Evolutionary conservation across 2,888 invertebrate species (phyloP), one percentile per base, ranked within the genome.

Genomic region (Ophion ellenae): DNA sequence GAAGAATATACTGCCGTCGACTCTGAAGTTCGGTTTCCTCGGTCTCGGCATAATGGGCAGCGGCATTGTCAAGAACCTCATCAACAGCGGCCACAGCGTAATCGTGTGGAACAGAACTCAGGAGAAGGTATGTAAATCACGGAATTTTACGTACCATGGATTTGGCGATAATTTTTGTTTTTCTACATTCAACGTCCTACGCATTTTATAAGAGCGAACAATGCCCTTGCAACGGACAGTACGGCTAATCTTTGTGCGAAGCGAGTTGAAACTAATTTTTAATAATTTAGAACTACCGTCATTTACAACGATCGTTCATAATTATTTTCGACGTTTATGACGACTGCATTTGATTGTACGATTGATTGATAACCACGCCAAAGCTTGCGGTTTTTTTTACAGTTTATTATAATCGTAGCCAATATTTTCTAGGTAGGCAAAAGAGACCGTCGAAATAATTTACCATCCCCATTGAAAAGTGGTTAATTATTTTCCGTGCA

Each of bases 31-130:
- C 93, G 99, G 99, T 45, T 99, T 99, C 94, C 96, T 99, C 45
- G 99, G 99, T 0, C 95, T 99, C 53, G 99, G 99, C 81, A 98
- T 98, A 92, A 99, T 99, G 97, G 99, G 99, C 74, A 96, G 97
- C 85, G 98, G 98, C 40, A 97, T 99, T 92, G 98, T 99, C 24
- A 98, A 98, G 95, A 99, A 99, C 94, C 95, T 99, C 78, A 96
- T 99, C 91, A 97, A 97, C 94, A 98, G 98, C 5, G 99, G 99
- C 0, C 99, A 99, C 93, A 97, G 97, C 92, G 98, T 99, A 77
- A 96, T 97, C 89, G 97, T 99, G 78, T 99, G 99, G 99, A 99
- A 99, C 95, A 96, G 99, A 91, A 97, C 98, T 79, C 96, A 97
- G 78, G 96, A 97, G 85, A 99, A 98, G 97, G 98, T 98, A 95